Conservation (phyloP, 2,113 vertebrate genomes). For the Smithornis capensis region DNA sequence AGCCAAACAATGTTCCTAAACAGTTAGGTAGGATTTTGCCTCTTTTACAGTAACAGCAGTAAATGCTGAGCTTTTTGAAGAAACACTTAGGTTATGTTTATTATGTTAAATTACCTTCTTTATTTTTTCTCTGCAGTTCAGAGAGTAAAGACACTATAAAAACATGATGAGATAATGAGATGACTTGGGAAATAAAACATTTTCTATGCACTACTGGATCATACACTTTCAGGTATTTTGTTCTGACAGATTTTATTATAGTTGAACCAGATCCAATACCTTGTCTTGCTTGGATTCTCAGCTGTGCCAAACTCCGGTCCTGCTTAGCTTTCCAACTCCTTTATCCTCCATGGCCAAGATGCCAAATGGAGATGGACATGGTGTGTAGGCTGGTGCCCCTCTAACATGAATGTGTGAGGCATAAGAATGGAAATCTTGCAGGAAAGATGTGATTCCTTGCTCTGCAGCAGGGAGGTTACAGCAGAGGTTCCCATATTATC, state of each 20-base stretch:
- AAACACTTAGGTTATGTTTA: neutral
- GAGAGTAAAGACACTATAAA: neutral
- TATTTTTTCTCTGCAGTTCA: neutral
- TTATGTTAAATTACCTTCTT: neutral
- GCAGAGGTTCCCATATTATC: neutral
- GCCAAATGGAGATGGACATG: neutral
- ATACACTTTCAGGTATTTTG: neutral
- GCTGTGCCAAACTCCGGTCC: neutral
- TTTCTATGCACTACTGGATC: neutral
- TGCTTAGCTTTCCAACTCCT: rapidly evolving
- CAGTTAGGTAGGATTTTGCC: neutral
- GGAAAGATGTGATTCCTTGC: neutral
- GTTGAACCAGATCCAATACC: neutral
- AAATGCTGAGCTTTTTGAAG: neutral
- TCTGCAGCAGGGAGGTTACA: neutral
- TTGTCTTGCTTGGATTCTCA: neutral
- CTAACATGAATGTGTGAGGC: neutral
- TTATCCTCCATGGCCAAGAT: neutral
- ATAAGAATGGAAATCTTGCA: neutral
- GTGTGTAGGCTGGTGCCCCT: neutral
- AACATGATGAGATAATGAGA: neutral
- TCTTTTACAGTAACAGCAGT: neutral
- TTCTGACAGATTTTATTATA: neutral
- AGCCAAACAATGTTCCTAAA: neutral
- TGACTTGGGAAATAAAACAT: neutral